Evolutionary conservation across 2,888 invertebrate species (phyloP), one percentile per base, ranked within the genome.

Genomic region (Clostera curtula): DNA sequence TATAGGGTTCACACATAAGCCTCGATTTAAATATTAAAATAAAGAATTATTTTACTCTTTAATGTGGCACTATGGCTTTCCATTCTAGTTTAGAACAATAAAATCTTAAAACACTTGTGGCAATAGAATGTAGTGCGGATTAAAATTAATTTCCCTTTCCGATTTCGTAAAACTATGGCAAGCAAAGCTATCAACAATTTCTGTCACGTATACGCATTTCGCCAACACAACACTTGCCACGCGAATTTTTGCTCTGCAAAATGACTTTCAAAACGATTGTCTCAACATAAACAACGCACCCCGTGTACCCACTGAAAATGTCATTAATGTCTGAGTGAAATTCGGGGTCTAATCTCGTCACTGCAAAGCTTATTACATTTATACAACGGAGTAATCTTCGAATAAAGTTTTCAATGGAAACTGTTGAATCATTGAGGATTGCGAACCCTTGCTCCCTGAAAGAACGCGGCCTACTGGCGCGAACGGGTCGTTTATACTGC

Each of bases 311-410:
- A 75, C 74, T 77, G 80, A 79, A 79, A 82, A 82, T 79, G 77
- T 82, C 79, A 82, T 82, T 83, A 83, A 80, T 79, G 80, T 72
- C 75, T 70, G 75, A 80, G 79, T 76, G 76, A 79, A 80, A 79
- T 72, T 77, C 75, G 70, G 76, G 76, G 72, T 72, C 75, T 80
- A 82, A 82, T 82, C 82, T 79, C 80, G 74, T 80, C 77, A 72
- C 71, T 70, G 77, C 73, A 75, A 76, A 82, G 80, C 82, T 80
- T 80, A 82, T 82, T 82, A 79, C 83, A 80, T 79, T 82, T 80
- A 82, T 80, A 80, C 73, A 76, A 75, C 71, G 66, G 69, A 77
- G 79, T 77, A 80, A 82, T 83, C 83, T 83, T 73, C 61, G 77
- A 82, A 77, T 82, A 80, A 82, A 83, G 74, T 82, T 82, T 73